phyloP scores from a whole-genome alignment of 64 coral and sea anemone genomes.

The Dendronephthya gigantea region DNA sequence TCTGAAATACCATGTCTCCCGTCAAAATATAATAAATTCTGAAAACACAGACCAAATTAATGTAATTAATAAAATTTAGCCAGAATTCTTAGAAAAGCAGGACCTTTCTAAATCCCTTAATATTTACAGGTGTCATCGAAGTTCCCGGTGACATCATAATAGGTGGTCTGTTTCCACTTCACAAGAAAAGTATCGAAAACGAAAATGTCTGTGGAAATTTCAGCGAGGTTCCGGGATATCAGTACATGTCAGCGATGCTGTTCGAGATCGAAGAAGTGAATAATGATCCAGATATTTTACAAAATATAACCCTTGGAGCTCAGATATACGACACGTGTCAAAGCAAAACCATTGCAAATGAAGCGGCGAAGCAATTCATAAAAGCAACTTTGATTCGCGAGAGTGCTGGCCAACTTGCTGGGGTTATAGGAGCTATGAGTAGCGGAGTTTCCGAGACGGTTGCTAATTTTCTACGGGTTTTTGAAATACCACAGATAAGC shows the following conservation, averaged over 20 bases:
- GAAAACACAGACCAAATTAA: too few species aligned
- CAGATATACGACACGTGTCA: not conserved
- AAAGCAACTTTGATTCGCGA: not conserved
- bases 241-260: not conserved
- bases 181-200: not conserved
- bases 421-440: not conserved
- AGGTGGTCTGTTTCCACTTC: not conserved
- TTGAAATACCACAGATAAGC: not conserved
- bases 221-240: not conserved
- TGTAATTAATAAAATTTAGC: too few species aligned
- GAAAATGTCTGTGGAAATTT: not conserved
- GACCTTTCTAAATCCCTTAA: too few species aligned
- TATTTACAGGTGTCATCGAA: not conserved
- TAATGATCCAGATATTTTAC: not conserved
- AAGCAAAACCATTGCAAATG: not conserved
- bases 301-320: not conserved
- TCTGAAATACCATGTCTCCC: too few species aligned
- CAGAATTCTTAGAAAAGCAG: too few species aligned
- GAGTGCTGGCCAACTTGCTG: not conserved
- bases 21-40: too few species aligned
- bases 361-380: not conserved
- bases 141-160: not conserved
- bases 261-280: not conserved
- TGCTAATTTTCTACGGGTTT: not conserved
- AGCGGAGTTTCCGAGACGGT: not conserved